These are phyloP conservation scores for Anniella stebbinsi DNA, from an alignment of 2,797 vertebrate species.

Conservation along the genomic window DNA sequence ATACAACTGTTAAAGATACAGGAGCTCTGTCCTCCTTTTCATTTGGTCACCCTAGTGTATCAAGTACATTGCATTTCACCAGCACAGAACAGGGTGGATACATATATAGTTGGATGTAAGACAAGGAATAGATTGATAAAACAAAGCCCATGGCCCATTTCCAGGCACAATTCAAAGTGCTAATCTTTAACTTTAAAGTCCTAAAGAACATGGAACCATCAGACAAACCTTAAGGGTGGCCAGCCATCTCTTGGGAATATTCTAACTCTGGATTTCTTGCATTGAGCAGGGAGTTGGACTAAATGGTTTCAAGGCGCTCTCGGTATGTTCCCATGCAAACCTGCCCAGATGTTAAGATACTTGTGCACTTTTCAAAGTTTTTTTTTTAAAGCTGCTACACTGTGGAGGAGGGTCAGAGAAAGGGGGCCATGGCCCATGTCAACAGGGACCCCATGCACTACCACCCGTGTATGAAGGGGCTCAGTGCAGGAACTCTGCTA, in stretches of 20 bases:
- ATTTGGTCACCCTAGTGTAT: too few relatives aligned
- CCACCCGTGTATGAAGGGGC: too few relatives aligned
- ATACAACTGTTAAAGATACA: too few relatives aligned
- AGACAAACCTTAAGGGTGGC: background rate
- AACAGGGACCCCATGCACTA: too few relatives aligned
- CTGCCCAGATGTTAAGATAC: background rate
- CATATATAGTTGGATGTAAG: background rate
- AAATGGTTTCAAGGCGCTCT: background rate
- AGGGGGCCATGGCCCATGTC: too few relatives aligned
- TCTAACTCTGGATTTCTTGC: background rate
- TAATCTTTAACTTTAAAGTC: background rate
- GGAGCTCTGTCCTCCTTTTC: too few relatives aligned
- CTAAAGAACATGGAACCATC: background rate
- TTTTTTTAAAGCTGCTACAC: too few relatives aligned
- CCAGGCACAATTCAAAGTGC: background rate
- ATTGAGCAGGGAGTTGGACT: background rate
- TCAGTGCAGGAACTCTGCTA: too few relatives aligned
- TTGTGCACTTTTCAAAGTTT: too few relatives aligned
- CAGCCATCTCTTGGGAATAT: background rate
- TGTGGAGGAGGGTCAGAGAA: too few relatives aligned
- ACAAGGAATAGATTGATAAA: background rate
- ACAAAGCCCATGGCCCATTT: background rate
- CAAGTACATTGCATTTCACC: too few relatives aligned
- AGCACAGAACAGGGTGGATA: background rate
- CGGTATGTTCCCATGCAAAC: background rate